Evolutionary conservation across 2,113 vertebrate species (phyloP), one percentile per base, ranked within the genome.

Genomic region (Dasyornis broadbenti): DNA sequence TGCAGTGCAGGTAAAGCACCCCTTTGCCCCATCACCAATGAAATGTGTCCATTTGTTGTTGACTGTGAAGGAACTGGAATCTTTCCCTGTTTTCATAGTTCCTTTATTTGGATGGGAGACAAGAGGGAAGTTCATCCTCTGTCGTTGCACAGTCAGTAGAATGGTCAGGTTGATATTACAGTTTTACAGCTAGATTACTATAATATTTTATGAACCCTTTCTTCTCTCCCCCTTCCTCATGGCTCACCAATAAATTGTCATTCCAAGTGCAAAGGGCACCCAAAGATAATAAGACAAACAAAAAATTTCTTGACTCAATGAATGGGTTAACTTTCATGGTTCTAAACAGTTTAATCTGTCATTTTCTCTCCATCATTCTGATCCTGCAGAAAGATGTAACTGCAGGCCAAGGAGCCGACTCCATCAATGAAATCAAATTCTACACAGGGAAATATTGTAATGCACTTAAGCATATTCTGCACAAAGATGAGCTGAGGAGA

Each of bases 211-310:
- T 54, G 24, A 81, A 45, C 8, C 2, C 2, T 57, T 57, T 28
- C 18, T 61, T 13, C 20, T 72, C 13, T 39, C 2, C 2, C 4
- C 1, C 1, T 13, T 7, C 13, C 2, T 5, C 5, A 8, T 17
- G 8, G 10, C 19, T 64, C 11, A 19, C 30, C 33, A 53, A 10
- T 33, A 45, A 78, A 20, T 7, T 45, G 3, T 3, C 10, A 39
- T 75, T 83, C 19, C 22, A 60, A 42, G 4, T 27, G 10, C 17
- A 35, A 70, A 92, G 52, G 15, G 22, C 24, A 31, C 2, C 1
- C 0, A 0, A 39, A 59, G 5, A 27, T 0, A 59, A 2, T 21
- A 61, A 28, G 20, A n/a, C 4, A 60, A 88, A 8, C 6, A 65
- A 86, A 86, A 39, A 39, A 44, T 13, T 4, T 72, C 15, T 39